Conservation (phyloP, 2,888 invertebrate species). For the Tenthredo distinguenda region DNA sequence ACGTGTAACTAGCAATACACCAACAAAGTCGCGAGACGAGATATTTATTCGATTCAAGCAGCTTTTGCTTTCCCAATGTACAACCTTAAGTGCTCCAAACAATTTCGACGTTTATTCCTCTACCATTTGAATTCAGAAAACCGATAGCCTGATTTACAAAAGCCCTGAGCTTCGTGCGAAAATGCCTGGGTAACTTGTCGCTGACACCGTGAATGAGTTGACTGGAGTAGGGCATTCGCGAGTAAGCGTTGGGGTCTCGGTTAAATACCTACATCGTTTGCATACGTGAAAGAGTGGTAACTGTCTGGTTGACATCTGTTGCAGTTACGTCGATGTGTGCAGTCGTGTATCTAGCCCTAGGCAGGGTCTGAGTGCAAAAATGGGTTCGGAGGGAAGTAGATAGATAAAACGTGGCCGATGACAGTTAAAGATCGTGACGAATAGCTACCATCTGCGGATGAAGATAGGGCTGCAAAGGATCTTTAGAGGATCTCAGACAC, state of each 20-base stretch:
- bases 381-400: conserved; percentile 27
- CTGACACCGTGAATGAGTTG: not conserved
- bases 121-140: conserved; percentile 1
- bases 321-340: not conserved
- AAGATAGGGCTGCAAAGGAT: conserved; percentile 26
- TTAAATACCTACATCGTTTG: conserved; percentile 20
- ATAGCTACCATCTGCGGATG: conserved; percentile 34
- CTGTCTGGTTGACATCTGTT: conserved; percentile 29
- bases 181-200: not conserved
- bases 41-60: not conserved
- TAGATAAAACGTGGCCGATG: conserved; percentile 46
- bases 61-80: not conserved
- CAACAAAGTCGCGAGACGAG: not conserved
- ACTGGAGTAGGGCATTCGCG: conserved; percentile 14
- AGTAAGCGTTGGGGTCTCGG: conserved; percentile 35
- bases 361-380: conserved; percentile 46
- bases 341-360: conserved; percentile 3
- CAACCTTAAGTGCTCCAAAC: not conserved
- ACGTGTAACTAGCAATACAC: not conserved
- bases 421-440: conserved; percentile 50
- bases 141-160: not conserved
- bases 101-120: not conserved
- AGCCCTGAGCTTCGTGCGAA: not conserved
- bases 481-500: conserved; percentile 5
- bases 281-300: not conserved